These are phyloP conservation scores for Ranitomeya variabilis DNA, from an alignment of 2,113 vertebrate species.

Conservation along the genomic window DNA sequence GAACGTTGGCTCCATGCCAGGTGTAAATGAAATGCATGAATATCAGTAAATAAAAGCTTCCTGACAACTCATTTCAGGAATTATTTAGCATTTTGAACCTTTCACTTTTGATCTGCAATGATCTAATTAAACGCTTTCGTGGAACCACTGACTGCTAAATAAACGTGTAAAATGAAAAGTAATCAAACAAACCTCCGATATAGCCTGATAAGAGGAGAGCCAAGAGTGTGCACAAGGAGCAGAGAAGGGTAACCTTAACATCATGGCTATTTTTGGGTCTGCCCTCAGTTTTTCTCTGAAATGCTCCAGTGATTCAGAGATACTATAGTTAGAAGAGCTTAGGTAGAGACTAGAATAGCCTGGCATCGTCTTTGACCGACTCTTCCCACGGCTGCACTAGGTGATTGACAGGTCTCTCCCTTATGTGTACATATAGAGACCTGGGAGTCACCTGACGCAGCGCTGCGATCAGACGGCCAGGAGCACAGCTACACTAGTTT, in stretches of 20 bases:
- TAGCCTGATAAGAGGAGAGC: neutral
- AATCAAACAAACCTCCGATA: constrained; percentile 6
- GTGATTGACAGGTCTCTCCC: too few species aligned
- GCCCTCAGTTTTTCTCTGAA: neutral
- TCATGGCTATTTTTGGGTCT: too few species aligned
- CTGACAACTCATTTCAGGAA: constrained; percentile 85
- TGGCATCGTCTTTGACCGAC: too few species aligned
- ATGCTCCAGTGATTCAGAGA: too few species aligned
- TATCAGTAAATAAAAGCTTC: constrained; percentile 88
- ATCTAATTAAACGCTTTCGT: constrained; percentile 71
- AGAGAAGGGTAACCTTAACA: neutral
- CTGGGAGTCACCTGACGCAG: too few species aligned
- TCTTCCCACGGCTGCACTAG: too few species aligned
- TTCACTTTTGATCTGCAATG: constrained; percentile 66
- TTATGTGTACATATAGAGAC: too few species aligned
- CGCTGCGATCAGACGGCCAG: too few species aligned
- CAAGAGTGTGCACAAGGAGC: neutral
- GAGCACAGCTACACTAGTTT: too few species aligned
- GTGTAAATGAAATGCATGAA: constrained; percentile 83
- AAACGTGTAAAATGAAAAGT: constrained; percentile 32
- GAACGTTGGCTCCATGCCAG: constrained; percentile 76
- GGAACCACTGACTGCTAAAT: constrained; percentile 61
- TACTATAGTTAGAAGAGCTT: too few species aligned
- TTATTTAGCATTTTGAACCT: constrained; percentile 81
- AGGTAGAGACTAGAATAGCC: too few species aligned